Evolutionary conservation across 2,797 vertebrate genomes (phyloP).

Genomic region (Decapterus maruadsi): DNA sequence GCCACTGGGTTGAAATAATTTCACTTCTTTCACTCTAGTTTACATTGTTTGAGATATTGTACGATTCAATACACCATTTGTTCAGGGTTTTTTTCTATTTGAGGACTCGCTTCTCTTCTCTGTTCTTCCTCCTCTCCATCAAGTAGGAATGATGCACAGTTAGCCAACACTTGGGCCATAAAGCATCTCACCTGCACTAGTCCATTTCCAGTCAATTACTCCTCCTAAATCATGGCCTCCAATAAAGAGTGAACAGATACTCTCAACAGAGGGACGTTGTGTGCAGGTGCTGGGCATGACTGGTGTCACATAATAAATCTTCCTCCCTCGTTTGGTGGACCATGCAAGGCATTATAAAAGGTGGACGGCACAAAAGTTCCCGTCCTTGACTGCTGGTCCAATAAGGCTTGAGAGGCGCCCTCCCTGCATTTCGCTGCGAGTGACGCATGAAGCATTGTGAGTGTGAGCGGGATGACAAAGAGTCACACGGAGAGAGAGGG

Average conservation of each 20-base stretch:
- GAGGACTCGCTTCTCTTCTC: slow-evolving; percentile 15
- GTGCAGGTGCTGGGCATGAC: slow-evolving; percentile 59
- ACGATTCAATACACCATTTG: slow-evolving; percentile 43
- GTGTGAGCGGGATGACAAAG: slow-evolving; percentile 46
- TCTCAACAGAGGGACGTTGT: slow-evolving; percentile 51
- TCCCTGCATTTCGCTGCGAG: slow-evolving; percentile 34
- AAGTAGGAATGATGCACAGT: slow-evolving; percentile 32
- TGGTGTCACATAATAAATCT: slow-evolving; percentile 67
- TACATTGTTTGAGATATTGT: slow-evolving; percentile 40
- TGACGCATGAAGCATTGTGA: slow-evolving; percentile 33
- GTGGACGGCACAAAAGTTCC: slow-evolving; percentile 52
- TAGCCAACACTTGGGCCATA: slow-evolving; percentile 51
- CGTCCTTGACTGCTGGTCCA: slow-evolving; percentile 64
- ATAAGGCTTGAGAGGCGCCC: slow-evolving; percentile 55
- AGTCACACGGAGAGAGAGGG: slow-evolving; percentile 24
- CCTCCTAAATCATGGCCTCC: slow-evolving; percentile 66
- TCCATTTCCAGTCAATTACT: slow-evolving; percentile 81
- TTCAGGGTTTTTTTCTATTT: slow-evolving; percentile 27
- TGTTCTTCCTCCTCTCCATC: slow-evolving; percentile 26
- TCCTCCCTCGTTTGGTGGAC: slow-evolving; percentile 34
- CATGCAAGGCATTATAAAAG: slow-evolving; percentile 42
- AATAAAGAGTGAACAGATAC: slow-evolving; percentile 66
- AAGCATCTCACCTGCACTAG: slow-evolving; percentile 66
- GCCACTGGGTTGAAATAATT: slow-evolving; percentile 51
- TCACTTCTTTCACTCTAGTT: slow-evolving; percentile 46